Evolutionary conservation across 1,140 invertebrate species (phyloP).

Genomic region (Hirudo medicinalis): DNA sequence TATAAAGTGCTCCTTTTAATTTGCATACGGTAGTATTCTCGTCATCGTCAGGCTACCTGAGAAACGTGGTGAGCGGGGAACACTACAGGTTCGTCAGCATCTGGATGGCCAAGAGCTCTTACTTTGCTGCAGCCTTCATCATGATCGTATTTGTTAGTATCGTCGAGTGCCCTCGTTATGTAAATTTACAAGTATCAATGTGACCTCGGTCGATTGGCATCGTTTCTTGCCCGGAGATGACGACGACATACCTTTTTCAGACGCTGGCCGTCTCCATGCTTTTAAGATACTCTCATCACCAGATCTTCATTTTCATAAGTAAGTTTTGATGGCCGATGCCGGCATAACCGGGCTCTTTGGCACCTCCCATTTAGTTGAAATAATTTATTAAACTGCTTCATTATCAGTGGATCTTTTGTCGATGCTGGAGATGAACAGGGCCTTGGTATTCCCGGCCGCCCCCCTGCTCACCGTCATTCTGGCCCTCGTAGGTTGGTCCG

Average conservation of each 20-base stretch:
- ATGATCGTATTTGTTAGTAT: constrained; percentile 96
- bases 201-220: background rate
- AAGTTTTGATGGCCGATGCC: constrained; percentile 39
- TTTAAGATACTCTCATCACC: constrained; percentile 92
- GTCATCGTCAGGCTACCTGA: constrained; percentile 43
- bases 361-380: background rate
- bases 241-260: constrained; percentile 61
- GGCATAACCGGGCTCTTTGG: background rate
- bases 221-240: too few species aligned
- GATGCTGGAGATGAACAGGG: constrained; percentile 80
- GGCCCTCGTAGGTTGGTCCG: constrained; percentile 81
- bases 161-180: background rate
- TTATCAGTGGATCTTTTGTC: constrained; percentile 80
- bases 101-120: constrained; percentile 77
- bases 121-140: constrained; percentile 82
- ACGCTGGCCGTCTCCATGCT: constrained; percentile 96
- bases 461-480: constrained; percentile 89
- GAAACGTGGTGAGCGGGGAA: constrained; percentile 94
- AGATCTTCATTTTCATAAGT: constrained; percentile 97
- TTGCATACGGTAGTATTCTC: background rate
- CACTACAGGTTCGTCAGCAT: constrained; percentile 95
- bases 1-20: background rate
- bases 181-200: too few species aligned
- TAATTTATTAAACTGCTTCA: constrained; percentile 21
- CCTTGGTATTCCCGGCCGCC: constrained; percentile 82